phyloP scores from a whole-genome alignment of 2,888 invertebrate species.

The Bimastos eiseni region DNA sequence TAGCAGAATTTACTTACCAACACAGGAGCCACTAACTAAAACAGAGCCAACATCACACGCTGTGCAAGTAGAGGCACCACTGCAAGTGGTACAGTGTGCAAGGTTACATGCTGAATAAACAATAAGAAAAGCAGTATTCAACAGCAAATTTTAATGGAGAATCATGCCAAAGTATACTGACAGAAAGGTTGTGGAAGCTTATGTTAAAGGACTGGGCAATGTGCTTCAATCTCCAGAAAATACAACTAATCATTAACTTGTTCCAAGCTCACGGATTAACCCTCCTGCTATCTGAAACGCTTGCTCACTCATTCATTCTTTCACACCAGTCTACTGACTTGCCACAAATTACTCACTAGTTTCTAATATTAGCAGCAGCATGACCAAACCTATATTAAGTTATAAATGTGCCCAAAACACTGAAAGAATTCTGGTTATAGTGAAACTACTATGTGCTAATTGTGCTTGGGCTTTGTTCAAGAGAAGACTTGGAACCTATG shows the following conservation, averaged over 20 bases:
- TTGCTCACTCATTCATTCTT: neutral
- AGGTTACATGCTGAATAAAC: neutral
- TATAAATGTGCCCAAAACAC: too few relatives aligned
- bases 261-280: neutral
- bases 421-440: too few relatives aligned
- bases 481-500: too few relatives aligned
- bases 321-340: neutral
- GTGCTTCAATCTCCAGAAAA: neutral
- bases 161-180: neutral
- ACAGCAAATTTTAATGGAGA: neutral
- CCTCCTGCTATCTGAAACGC: neutral
- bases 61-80: neutral
- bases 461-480: too few relatives aligned
- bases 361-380: neutral
- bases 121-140: neutral
- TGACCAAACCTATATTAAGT: neutral
- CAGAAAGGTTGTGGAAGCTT: neutral
- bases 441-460: too few relatives aligned
- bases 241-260: neutral
- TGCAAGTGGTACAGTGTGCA: neutral
- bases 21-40: neutral
- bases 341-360: neutral
- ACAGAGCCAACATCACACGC: neutral
- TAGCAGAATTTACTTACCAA: slow-evolving; percentile 20
- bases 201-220: too few relatives aligned